A percentile compares a stretch with the other conserved stretches of the same genome.
Evolutionary conservation across 2,888 invertebrate species (phyloP).

Genomic region (Drosophila falleni): DNA sequence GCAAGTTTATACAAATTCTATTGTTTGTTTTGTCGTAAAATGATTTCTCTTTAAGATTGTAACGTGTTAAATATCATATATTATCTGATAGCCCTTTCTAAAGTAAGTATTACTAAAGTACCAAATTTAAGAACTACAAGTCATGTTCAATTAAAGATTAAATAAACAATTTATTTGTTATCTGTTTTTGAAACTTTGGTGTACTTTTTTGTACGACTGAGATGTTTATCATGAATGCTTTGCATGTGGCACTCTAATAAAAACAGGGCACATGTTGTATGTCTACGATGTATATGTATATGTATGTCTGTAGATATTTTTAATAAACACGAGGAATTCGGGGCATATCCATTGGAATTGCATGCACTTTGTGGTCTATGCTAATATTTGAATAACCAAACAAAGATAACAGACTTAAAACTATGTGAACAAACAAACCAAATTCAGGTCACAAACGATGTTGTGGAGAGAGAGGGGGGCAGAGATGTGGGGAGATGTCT

Average conservation of each 20-base stretch:
- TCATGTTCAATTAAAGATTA: background rate
- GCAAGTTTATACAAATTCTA: background rate
- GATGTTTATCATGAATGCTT: slow-evolving; percentile 19
- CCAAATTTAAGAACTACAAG: background rate
- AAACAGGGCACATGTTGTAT: slow-evolving; percentile 27
- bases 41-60: slow-evolving; percentile 13
- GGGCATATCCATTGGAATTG: slow-evolving; percentile 41
- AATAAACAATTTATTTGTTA: background rate
- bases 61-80: slow-evolving; percentile 29
- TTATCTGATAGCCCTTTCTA: slow-evolving; percentile 1
- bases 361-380: slow-evolving; percentile 43
- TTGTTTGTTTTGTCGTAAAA: background rate
- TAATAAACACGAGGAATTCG: slow-evolving; percentile 43
- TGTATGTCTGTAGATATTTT: slow-evolving; percentile 24
- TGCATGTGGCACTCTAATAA: slow-evolving; percentile 47
- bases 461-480: background rate
- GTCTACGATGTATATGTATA: background rate
- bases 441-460: slow-evolving; percentile 51
- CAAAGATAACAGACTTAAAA: slow-evolving; percentile 40
- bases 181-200: background rate
- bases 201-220: slow-evolving; percentile 21
- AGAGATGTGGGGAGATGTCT: background rate
- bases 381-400: slow-evolving; percentile 52
- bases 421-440: slow-evolving; percentile 15
- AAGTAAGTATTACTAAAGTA: background rate